Evolutionary conservation across 2,113 vertebrate genomes (phyloP).

Genomic region (Miniopterus natalensis): DNA sequence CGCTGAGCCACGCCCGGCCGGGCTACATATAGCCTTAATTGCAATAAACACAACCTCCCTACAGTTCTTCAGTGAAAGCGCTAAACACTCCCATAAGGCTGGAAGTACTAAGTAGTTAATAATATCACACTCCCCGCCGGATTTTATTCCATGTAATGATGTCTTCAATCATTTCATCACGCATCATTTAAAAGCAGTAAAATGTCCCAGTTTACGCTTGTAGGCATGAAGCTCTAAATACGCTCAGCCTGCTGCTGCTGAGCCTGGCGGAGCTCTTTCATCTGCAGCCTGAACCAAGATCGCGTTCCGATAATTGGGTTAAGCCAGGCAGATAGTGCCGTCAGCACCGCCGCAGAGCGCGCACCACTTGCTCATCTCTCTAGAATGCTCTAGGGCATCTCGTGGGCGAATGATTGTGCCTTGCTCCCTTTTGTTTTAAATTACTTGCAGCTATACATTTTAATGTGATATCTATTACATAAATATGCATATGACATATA

Average conservation of each 20-base stretch:
- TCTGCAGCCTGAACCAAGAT: conserved; percentile 52
- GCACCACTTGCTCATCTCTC: background rate
- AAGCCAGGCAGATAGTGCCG: conserved; percentile 23
- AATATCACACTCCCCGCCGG: background rate
- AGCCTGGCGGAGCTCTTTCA: conserved; percentile 19
- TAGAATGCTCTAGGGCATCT: background rate
- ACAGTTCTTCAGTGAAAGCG: conserved; percentile 10
- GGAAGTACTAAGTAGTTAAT: background rate
- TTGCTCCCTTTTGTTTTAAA: conserved; percentile 21
- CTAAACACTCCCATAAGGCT: background rate
- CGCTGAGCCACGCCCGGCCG: too few species aligned
- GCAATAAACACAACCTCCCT: background rate
- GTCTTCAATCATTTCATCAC: conserved; percentile 67
- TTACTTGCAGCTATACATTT: background rate
- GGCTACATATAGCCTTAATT: background rate
- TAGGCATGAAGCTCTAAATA: conserved; percentile 12
- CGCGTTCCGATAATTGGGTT: conserved; percentile 54
- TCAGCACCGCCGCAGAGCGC: background rate
- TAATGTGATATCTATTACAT: background rate
- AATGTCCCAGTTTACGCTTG: conserved; percentile 37
- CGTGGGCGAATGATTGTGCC: background rate
- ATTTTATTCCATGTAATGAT: conserved; percentile 35
- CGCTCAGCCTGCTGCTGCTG: background rate
- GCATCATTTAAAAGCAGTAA: conserved; percentile 68
- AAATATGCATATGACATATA: background rate